phyloP scores from a whole-genome alignment of 2,113 vertebrate genomes.

The Rhineura floridana region DNA sequence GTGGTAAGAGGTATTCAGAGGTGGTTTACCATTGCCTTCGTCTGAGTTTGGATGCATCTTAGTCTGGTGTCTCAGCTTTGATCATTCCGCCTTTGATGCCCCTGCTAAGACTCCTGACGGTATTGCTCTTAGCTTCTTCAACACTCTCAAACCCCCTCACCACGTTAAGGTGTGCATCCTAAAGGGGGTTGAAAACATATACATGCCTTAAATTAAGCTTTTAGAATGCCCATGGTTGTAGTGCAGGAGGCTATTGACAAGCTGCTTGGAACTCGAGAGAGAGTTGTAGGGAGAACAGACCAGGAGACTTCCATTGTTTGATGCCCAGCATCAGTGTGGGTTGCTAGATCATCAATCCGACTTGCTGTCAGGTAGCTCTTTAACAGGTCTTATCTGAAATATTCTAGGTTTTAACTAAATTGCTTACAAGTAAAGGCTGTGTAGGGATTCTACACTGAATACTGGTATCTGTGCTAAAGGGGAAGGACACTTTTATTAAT shows the following conservation, averaged over 20 bases:
- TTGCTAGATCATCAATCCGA: background rate
- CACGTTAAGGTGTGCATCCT: no score
- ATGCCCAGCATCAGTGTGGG: background rate
- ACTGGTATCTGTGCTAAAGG: background rate
- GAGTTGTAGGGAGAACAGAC: no score
- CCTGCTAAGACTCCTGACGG: no score
- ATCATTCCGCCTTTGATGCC: no score
- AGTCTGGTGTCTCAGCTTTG: no score
- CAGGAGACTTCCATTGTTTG: background rate
- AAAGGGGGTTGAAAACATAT: no score
- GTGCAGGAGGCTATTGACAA: background rate
- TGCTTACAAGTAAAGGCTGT: background rate
- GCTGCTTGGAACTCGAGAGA: background rate
- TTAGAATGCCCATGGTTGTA: background rate
- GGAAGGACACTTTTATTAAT: constrained; percentile 13
- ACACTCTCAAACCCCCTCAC: no score
- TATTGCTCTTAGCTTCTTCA: no score
- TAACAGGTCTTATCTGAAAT: background rate
- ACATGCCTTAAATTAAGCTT: no score
- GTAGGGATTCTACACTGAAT: background rate
- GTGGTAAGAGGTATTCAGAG: no score
- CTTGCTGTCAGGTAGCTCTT: background rate
- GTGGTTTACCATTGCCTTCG: no score
- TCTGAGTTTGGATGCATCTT: no score
- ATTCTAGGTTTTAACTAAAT: background rate